A percentile compares a stretch with the other conserved stretches of the same genome.
These are phyloP conservation scores for Antechinus flavipes DNA, from an alignment of 2,113 vertebrate genomes.

Conservation along the genomic window DNA sequence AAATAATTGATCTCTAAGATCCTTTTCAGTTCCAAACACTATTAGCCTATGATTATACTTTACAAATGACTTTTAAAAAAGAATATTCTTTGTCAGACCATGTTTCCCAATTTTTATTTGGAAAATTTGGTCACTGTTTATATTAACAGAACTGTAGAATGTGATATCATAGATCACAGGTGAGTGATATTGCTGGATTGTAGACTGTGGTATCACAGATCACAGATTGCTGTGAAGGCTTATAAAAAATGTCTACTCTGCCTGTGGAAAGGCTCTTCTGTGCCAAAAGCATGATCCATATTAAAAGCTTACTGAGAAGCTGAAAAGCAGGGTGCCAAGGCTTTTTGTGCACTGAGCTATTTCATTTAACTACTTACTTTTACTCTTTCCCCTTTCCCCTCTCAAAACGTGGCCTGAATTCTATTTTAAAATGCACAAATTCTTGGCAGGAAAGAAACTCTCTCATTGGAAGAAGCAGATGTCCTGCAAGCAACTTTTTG, in stretches of 20 bases:
- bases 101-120: background rate
- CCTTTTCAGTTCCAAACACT: background rate
- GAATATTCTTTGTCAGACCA: background rate
- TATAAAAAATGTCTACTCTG: background rate
- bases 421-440: constrained; percentile 80
- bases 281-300: background rate
- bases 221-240: background rate
- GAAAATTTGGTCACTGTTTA: background rate
- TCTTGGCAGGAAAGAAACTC: constrained; percentile 75
- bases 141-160: background rate
- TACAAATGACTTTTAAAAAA: background rate
- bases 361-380: constrained; percentile 50
- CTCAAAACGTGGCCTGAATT: constrained; percentile 72
- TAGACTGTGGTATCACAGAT: background rate
- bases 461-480: constrained; percentile 78
- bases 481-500: constrained; percentile 70
- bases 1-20: background rate
- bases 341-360: background rate
- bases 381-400: constrained; percentile 54
- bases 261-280: background rate
- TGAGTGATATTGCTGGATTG: background rate
- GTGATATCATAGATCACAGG: no score
- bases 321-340: background rate
- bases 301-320: constrained; percentile 2
- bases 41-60: background rate